These are phyloP conservation scores for Diplogasteroides magnus DNA, from an alignment of 1,140 invertebrate species.

Conservation along the genomic window DNA sequence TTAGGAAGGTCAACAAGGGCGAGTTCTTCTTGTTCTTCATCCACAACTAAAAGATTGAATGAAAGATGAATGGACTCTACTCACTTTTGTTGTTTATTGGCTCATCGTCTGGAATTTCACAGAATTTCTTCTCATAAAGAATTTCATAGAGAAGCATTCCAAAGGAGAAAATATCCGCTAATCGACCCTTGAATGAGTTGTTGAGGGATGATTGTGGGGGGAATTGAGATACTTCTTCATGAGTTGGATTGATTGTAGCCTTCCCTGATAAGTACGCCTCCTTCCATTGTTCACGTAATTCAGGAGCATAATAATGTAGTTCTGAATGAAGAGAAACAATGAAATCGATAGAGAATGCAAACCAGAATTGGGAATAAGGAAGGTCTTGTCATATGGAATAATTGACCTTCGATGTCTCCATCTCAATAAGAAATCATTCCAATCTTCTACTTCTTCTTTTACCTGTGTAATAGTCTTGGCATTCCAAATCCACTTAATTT, in stretches of 20 bases:
- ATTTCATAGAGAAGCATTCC: conserved; percentile 35
- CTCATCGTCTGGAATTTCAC: conserved; percentile 2
- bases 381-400: conserved; percentile 4
- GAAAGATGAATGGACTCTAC: too few relatives aligned
- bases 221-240: too few relatives aligned
- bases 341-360: not conserved
- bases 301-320: conserved; percentile 32
- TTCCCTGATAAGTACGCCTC: not conserved
- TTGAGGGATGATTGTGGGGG: too few relatives aligned
- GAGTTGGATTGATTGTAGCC: not conserved
- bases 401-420: conserved; percentile 25
- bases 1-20: not conserved
- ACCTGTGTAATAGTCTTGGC: conserved; percentile 15
- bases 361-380: conserved; percentile 23
- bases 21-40: not conserved
- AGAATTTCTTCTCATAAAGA: conserved; percentile 15
- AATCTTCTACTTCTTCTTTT: conserved; percentile 13
- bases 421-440: conserved; percentile 14
- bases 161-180: conserved; percentile 30
- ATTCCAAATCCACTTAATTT: conserved; percentile 31
- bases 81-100: not conserved
- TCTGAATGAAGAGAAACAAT: conserved; percentile 9
- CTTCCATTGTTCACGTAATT: conserved; percentile 12
- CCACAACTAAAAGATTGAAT: not conserved
- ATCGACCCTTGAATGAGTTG: too few relatives aligned